Conservation (phyloP, 2,888 invertebrate species). For the Caenorhabditis zanzibari region DNA sequence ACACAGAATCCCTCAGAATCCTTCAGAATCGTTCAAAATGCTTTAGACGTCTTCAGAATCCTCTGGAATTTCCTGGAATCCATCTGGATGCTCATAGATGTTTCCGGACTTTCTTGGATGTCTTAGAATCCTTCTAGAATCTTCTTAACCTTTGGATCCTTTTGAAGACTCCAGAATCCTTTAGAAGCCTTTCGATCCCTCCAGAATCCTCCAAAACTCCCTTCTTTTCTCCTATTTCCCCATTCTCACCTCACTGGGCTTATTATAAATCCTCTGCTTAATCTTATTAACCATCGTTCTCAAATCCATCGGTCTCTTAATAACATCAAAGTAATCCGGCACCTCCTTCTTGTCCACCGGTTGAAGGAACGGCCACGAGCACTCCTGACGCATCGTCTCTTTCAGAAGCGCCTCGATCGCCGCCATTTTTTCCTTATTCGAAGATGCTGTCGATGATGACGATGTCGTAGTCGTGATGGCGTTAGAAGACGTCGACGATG, state of each 20-base stretch:
- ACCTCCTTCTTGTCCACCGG: constrained; percentile 75
- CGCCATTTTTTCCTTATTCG: constrained; percentile 66
- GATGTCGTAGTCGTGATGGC: too few species aligned
- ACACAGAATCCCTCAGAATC: too few species aligned
- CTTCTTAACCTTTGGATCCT: too few species aligned
- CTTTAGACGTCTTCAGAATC: too few species aligned
- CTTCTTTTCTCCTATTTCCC: too few species aligned
- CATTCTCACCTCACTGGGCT: constrained; percentile 54
- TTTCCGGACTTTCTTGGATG: too few species aligned
- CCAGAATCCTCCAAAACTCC: too few species aligned
- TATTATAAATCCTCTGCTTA: constrained; percentile 71
- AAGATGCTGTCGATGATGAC: background rate
- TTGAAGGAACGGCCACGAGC: constrained; percentile 75
- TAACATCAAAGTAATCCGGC: constrained; percentile 91
- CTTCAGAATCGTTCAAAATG: too few species aligned
- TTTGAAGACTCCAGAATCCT: too few species aligned
- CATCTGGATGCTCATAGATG: too few species aligned
- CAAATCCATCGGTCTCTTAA: constrained; percentile 96
- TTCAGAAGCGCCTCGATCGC: constrained; percentile 68
- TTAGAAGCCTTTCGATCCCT: too few species aligned
- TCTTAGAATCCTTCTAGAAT: too few species aligned
- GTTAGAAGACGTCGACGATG: background rate
- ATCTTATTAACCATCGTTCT: constrained; percentile 88
- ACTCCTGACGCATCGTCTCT: constrained; percentile 73
- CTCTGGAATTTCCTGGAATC: background rate